These are phyloP conservation scores for Lithodes maja DNA, from an alignment of 2,888 invertebrate species.

Conservation along the genomic window DNA sequence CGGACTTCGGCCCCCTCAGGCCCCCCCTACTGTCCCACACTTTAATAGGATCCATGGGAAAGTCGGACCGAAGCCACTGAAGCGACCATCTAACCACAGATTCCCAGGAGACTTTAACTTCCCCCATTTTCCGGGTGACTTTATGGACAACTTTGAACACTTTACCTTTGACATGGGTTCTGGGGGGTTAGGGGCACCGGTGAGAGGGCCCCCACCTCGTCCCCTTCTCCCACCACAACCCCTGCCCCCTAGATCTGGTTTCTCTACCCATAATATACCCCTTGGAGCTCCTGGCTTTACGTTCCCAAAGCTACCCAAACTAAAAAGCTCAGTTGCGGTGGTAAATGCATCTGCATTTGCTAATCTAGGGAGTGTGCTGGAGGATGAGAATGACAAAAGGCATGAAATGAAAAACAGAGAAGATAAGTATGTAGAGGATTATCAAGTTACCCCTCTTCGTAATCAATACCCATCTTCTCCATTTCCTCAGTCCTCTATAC, in stretches of 20 bases:
- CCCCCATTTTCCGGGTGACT: conserved; percentile 43
- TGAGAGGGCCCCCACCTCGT: not conserved
- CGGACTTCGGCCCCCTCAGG: not conserved
- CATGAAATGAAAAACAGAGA: not conserved
- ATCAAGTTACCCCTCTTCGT: conserved; percentile 11
- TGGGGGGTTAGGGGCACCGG: not conserved
- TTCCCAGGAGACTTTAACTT: conserved; percentile 35
- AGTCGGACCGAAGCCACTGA: not conserved
- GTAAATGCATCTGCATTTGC: conserved; percentile 51
- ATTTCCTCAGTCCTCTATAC: not conserved
- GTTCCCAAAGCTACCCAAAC: conserved; percentile 54
- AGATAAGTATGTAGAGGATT: not conserved
- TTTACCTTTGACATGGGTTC: conserved; percentile 46
- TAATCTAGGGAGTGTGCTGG: not conserved
- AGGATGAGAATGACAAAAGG: not conserved
- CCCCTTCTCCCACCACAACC: not conserved
- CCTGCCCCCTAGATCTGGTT: not conserved
- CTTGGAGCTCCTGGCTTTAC: conserved; percentile 59
- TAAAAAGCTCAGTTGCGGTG: conserved; percentile 37
- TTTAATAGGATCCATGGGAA: conserved; percentile 24
- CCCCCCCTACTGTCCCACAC: not conserved
- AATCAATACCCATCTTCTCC: conserved; percentile 35
- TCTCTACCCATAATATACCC: conserved; percentile 28
- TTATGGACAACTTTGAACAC: conserved; percentile 35
- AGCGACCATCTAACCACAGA: not conserved